phyloP scores from a whole-genome alignment of 2,797 vertebrate species.

The Chrysolophus pictus region DNA sequence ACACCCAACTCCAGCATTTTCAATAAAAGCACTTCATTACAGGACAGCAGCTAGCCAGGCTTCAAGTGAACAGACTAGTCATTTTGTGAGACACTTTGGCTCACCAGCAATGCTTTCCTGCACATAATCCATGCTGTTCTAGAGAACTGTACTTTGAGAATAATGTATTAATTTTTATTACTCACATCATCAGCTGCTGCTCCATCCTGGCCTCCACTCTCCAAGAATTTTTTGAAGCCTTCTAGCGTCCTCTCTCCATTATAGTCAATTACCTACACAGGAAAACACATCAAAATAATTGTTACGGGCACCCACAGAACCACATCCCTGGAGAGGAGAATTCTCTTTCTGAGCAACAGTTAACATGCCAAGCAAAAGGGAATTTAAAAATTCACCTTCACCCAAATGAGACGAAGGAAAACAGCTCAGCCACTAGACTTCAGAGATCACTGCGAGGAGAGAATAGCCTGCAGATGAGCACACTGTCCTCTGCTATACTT shows the following conservation, averaged over 20 bases:
- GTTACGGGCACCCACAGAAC: neutral
- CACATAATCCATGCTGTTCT: rapidly evolving
- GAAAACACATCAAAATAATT: neutral
- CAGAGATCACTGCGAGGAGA: constrained; percentile 69
- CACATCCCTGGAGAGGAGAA: constrained; percentile 19
- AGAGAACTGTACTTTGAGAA: neutral
- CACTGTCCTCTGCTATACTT: constrained; percentile 31
- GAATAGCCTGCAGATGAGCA: constrained; percentile 70
- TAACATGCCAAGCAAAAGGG: constrained; percentile 67
- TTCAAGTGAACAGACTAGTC: neutral
- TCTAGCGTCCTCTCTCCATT: constrained; percentile 96
- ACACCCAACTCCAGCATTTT: neutral
- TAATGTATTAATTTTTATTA: neutral
- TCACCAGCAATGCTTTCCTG: neutral
- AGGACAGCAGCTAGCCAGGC: neutral
- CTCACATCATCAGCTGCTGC: constrained; percentile 89
- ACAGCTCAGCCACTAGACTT: constrained; percentile 73
- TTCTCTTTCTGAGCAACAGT: constrained; percentile 63
- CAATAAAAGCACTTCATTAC: neutral
- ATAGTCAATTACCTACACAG: constrained; percentile 91
- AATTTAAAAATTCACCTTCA: constrained; percentile 70
- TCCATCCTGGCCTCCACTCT: constrained; percentile 95
- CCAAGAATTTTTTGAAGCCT: constrained; percentile 95
- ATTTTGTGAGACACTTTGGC: neutral
- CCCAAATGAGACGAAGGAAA: constrained; percentile 70